A percentile compares a stretch with the other conserved stretches of the same genome.
phyloP scores from a whole-genome alignment of 2,113 vertebrate genomes.

The Fukomys damarensis region DNA sequence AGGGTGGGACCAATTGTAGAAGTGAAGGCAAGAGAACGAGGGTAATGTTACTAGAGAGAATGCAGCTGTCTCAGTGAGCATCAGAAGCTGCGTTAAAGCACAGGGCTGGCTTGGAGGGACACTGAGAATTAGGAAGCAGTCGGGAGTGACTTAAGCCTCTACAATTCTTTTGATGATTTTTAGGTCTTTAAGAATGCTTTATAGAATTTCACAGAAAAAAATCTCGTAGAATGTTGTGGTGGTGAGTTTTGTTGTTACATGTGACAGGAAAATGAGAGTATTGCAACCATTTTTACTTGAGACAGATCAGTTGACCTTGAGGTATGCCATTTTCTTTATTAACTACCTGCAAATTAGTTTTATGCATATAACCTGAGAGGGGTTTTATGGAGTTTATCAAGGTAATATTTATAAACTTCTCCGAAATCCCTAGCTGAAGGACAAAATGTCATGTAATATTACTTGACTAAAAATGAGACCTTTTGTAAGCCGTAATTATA shows the following conservation, averaged over 20 bases:
- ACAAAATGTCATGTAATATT: conserved; percentile 80
- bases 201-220: neutral
- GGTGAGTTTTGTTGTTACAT: neutral
- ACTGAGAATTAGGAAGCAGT: no score
- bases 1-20: neutral
- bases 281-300: neutral
- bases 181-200: neutral
- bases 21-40: no score
- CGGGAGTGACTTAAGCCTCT: neutral
- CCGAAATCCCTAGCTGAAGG: conserved; percentile 75
- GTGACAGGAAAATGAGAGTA: neutral
- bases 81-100: neutral
- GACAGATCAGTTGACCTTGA: neutral
- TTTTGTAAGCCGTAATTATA: conserved; percentile 78
- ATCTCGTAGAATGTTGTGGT: neutral
- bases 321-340: neutral
- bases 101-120: no score
- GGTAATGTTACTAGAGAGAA: neutral
- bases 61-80: fast-evolving
- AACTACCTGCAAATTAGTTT: conserved; percentile 37
- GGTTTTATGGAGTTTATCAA: conserved; percentile 72
- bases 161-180: neutral
- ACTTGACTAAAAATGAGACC: conserved; percentile 77
- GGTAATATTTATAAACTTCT: conserved; percentile 77
- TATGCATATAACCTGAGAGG: neutral